phyloP scores from a whole-genome alignment of 92 coral and sea anemone genomes.

The Meandrina meandrites region DNA sequence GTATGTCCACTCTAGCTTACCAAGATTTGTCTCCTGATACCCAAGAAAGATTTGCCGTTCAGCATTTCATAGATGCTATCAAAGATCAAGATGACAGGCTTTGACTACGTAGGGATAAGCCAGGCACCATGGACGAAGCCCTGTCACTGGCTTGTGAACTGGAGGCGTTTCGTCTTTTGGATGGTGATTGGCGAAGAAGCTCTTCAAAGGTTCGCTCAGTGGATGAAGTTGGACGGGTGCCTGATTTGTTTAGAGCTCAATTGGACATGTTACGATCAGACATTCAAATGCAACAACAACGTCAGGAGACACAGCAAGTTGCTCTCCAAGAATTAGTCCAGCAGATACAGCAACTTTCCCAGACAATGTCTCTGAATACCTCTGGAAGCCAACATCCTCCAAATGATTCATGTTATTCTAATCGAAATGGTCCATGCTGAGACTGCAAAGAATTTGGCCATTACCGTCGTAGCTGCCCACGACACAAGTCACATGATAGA shows the following conservation, averaged over 20 bases:
- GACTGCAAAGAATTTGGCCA: too few relatives aligned
- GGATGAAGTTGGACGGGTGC: slow-evolving; percentile 15
- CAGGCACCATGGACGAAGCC: slow-evolving; percentile 48
- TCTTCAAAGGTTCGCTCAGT: slow-evolving; percentile 23
- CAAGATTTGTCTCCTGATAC: too few relatives aligned
- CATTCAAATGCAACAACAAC: too few relatives aligned
- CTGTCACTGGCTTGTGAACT: slow-evolving; percentile 34
- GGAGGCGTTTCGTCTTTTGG: slow-evolving; percentile 40
- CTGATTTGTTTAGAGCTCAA: slow-evolving; percentile 23
- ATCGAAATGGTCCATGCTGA: slow-evolving; percentile 14
- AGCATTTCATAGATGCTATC: slow-evolving; percentile 60
- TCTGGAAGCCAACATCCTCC: slow-evolving; percentile 8
- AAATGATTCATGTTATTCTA: slow-evolving; percentile 10
- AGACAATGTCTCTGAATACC: slow-evolving; percentile 22
- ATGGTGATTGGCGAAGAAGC: too few relatives aligned
- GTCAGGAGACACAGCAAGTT: too few relatives aligned
- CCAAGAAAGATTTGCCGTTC: too few relatives aligned
- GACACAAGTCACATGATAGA: too few relatives aligned
- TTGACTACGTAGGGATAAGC: slow-evolving; percentile 44
- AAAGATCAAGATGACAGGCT: slow-evolving; percentile 40
- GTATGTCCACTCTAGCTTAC: too few relatives aligned
- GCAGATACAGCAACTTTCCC: slow-evolving; percentile 26
- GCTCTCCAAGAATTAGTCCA: slow-evolving; percentile 23
- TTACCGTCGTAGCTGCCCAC: too few relatives aligned
- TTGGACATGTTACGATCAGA: too few relatives aligned